phyloP scores from a whole-genome alignment of 2,888 invertebrate genomes.

The Cremastobaeus sp. region DNA sequence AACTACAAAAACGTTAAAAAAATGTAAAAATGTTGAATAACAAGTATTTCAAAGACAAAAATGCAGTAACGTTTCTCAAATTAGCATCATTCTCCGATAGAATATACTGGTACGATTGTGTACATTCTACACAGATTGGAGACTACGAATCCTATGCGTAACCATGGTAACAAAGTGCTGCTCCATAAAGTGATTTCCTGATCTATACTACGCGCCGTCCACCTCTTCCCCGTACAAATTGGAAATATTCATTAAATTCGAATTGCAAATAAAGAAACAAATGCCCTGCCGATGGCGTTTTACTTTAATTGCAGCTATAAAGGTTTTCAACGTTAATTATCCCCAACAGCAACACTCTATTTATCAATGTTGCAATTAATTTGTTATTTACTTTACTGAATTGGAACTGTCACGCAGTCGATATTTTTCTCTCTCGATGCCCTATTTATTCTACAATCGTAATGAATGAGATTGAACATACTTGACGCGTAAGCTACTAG shows the following conservation, averaged over 20 bases:
- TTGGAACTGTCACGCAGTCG: too few species aligned
- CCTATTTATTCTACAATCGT: too few species aligned
- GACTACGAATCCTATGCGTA: conserved; percentile 74
- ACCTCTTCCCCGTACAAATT: conserved; percentile 62
- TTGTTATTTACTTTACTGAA: background rate
- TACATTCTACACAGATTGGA: conserved; percentile 45
- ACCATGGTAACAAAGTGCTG: conserved; percentile 77
- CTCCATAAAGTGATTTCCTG: conserved; percentile 75
- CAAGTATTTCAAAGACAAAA: too few species aligned
- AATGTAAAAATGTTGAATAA: too few species aligned
- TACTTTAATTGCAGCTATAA: background rate
- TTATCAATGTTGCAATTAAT: too few species aligned
- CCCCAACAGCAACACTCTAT: too few species aligned
- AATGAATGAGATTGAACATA: conserved; percentile 63
- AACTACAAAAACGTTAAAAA: too few species aligned
- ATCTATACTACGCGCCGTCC: conserved; percentile 63
- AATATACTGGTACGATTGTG: too few species aligned
- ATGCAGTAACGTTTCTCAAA: conserved; percentile 11
- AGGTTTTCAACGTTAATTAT: too few species aligned
- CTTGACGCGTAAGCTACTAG: conserved; percentile 89
- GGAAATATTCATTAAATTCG: conserved; percentile 32
- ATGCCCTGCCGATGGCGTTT: background rate
- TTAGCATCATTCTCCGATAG: conserved; percentile 29
- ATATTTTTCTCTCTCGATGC: too few species aligned
- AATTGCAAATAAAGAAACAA: conserved; percentile 10